Evolutionary conservation across 1,140 invertebrate species (phyloP), one percentile per base, ranked within the genome.

Genomic region (Adoxophyes honmai): DNA sequence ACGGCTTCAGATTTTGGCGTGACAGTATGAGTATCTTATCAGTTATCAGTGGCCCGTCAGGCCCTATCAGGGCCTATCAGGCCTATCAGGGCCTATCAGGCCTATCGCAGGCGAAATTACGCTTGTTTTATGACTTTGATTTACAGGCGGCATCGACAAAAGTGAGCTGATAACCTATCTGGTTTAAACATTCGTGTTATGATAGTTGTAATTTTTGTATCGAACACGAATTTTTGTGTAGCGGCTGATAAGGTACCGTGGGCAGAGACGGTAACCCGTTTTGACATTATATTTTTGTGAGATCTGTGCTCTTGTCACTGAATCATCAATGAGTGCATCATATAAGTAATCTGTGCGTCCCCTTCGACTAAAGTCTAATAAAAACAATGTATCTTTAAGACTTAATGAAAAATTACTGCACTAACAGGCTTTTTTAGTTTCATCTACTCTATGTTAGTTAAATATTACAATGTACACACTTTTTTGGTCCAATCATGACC

Each of bases 51-150:
- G 38, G 56, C 64, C 61, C 69, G 73, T 78, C 78, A 76, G 65
- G 64, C 65, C 61, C 56, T 28, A 28, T 28, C 21, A 28, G 65
- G 64, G 65, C 61, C 54, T n/a, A n/a, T n/a, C n/a, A n/a, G 38
- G 56, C 64, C 61, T 68, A 73, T 78, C 78, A 76, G 65, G 64
- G 65, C 61, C 56, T 28, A 28, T 28, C 21, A 28, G 65, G 64
- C 61, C 54, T 84, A 85, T 84, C 81, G 66, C 60, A 62, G 67
- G 75, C 78, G 62, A 87, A 87, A 85, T 87, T 85, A 82, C 81
- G 71, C 77, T 81, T 87, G 84, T 87, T 87, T 87, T 87, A 87
- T 78, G 75, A 75, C 81, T 87, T 74, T 87, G 84, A 87, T 87
- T 87, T 87, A 78, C 70, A 61, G 75, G 68, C 81, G 78, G 78